Percentiles rank a stretch among this genome's conserved stretches.
Evolutionary conservation across 2,888 invertebrate species (phyloP).

Genomic region (Melipona bicolor): DNA sequence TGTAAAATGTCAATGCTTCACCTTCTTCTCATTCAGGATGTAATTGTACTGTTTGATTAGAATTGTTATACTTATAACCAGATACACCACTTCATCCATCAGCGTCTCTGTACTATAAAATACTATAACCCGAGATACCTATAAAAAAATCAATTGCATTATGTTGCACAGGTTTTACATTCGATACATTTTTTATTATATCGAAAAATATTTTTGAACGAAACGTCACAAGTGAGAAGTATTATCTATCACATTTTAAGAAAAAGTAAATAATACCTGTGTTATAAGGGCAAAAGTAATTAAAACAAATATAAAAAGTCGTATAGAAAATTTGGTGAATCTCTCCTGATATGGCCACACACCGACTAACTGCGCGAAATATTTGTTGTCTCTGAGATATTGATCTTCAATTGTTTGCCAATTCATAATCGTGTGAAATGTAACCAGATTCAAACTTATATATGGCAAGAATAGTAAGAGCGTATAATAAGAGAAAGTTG

Average conservation of each 20-base stretch:
- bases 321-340: background rate
- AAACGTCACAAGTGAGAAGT: background rate
- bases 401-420: background rate
- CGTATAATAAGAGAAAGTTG: background rate
- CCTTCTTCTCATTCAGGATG: conserved; percentile 1
- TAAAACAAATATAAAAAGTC: background rate
- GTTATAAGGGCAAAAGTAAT: background rate
- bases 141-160: background rate
- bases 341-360: background rate
- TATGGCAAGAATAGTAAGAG: too few species aligned
- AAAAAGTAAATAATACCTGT: background rate
- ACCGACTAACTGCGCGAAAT: background rate
- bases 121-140: conserved; percentile 5
- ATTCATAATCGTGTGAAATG: background rate
- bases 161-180: background rate
- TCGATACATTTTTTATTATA: too few species aligned
- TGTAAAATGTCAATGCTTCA: background rate
- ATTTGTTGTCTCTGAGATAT: background rate
- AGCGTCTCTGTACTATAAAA: background rate
- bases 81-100: conserved; percentile 8
- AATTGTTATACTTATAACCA: background rate
- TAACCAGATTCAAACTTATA: too few species aligned
- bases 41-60: conserved; percentile 11
- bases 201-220: background rate
- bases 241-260: background rate